Percentiles rank a stretch among this genome's conserved stretches.
These are phyloP conservation scores for Tyto alba DNA, from an alignment of 2,113 vertebrate species.

Conservation along the genomic window DNA sequence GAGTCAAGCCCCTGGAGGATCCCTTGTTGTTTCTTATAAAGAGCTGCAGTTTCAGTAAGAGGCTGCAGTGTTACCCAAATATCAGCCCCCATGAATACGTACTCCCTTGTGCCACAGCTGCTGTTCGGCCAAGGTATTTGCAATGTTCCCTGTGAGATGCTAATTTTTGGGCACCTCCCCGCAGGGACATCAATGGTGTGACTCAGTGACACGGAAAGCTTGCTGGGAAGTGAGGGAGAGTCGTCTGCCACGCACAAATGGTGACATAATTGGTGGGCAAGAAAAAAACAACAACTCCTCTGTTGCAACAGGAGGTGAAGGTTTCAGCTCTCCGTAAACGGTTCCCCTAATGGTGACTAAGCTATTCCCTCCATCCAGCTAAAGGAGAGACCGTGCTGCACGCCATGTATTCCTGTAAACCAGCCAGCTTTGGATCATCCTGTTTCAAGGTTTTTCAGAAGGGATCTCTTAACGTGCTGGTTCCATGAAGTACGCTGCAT, in stretches of 20 bases:
- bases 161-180: neutral
- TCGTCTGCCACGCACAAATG: neutral
- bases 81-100: neutral
- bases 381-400: neutral
- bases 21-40: neutral
- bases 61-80: neutral
- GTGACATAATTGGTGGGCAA: conserved; percentile 34
- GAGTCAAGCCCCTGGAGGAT: neutral
- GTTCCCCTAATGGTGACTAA: conserved; percentile 38
- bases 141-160: neutral
- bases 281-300: neutral
- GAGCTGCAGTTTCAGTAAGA: neutral
- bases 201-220: neutral
- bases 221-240: conserved; percentile 30
- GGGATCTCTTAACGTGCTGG: neutral
- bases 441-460: neutral
- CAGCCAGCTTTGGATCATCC: neutral
- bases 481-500: neutral
- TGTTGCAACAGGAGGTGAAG: conserved; percentile 55
- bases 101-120: fast-evolving
- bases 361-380: conserved; percentile 26
- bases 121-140: neutral
- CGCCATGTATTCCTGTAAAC: neutral
- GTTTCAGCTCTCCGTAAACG: neutral
- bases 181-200: neutral